Percentiles rank a stretch among this genome's conserved stretches.
These are phyloP conservation scores for Leptopilina drosophilae DNA, from an alignment of 2,888 invertebrate species.

Conservation along the genomic window DNA sequence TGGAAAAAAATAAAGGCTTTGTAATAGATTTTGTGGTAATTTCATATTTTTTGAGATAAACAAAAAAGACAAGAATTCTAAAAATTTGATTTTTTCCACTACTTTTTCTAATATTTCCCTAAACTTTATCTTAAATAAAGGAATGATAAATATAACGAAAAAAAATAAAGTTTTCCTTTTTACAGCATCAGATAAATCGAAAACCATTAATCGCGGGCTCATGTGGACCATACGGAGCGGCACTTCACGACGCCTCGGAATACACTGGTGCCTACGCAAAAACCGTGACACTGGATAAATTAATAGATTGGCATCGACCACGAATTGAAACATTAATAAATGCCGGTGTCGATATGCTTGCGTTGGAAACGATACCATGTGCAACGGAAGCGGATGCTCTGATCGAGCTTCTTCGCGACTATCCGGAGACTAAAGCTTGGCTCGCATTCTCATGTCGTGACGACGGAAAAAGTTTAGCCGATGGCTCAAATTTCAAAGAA, in stretches of 20 bases:
- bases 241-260: constrained; percentile 92
- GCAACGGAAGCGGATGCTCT: constrained; percentile 89
- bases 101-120: too few species aligned
- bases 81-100: too few species aligned
- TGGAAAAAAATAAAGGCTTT: too few species aligned
- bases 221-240: constrained; percentile 94
- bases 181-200: constrained; percentile 9
- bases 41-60: too few species aligned
- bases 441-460: constrained; percentile 88
- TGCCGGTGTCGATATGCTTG: constrained; percentile 89
- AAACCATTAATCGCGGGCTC: constrained; percentile 87
- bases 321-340: constrained; percentile 87
- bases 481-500: constrained; percentile 88
- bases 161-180: neutral
- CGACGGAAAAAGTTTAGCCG: constrained; percentile 83
- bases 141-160: too few species aligned
- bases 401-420: constrained; percentile 86
- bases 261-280: constrained; percentile 90
- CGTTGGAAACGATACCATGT: constrained; percentile 94
- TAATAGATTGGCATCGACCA: constrained; percentile 90
- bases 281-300: constrained; percentile 80
- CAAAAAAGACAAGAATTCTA: too few species aligned
- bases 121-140: too few species aligned
- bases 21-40: too few species aligned
- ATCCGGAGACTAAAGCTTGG: constrained; percentile 89